Conservation (phyloP, 2,797 vertebrate genomes). For the Amniataba percoides region DNA sequence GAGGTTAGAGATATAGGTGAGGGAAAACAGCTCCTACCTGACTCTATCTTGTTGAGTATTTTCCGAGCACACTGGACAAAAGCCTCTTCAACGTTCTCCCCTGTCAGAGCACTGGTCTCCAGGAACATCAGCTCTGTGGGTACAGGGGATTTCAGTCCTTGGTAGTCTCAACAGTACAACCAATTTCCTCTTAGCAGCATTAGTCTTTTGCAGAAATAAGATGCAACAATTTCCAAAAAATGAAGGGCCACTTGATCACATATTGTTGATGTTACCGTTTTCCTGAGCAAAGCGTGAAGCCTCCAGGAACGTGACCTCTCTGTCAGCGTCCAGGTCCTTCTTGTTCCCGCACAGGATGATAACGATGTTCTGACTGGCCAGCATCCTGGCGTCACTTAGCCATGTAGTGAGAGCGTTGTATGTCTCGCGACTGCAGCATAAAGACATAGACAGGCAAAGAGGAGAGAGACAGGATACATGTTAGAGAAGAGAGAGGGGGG, state of each 20-base stretch:
- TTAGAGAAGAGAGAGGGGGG: not conserved
- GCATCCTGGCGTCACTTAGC: conserved; percentile 93
- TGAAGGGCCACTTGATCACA: not conserved
- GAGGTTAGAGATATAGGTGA: not conserved
- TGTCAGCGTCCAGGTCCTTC: conserved; percentile 93
- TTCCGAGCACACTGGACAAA: conserved; percentile 95
- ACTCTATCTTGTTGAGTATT: conserved; percentile 96
- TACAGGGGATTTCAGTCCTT: not conserved
- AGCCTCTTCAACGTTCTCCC: conserved; percentile 95
- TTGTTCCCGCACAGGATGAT: conserved; percentile 96
- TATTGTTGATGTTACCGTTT: conserved; percentile 84
- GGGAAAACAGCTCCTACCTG: conserved; percentile 82
- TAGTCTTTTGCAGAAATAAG: not conserved
- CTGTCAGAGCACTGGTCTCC: conserved; percentile 94
- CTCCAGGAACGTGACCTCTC: conserved; percentile 95
- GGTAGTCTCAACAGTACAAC: not conserved
- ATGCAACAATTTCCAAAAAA: not conserved
- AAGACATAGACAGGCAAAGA: not conserved
- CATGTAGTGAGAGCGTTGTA: conserved; percentile 95
- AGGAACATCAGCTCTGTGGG: conserved; percentile 95
- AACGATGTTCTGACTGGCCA: conserved; percentile 96
- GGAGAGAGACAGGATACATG: not conserved
- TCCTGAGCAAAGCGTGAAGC: conserved; percentile 95
- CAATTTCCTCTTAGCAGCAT: not conserved
- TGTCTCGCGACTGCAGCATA: conserved; percentile 89